Evolutionary conservation across 1,140 invertebrate species (phyloP).

Genomic region (Cardiocondyla obscurior): DNA sequence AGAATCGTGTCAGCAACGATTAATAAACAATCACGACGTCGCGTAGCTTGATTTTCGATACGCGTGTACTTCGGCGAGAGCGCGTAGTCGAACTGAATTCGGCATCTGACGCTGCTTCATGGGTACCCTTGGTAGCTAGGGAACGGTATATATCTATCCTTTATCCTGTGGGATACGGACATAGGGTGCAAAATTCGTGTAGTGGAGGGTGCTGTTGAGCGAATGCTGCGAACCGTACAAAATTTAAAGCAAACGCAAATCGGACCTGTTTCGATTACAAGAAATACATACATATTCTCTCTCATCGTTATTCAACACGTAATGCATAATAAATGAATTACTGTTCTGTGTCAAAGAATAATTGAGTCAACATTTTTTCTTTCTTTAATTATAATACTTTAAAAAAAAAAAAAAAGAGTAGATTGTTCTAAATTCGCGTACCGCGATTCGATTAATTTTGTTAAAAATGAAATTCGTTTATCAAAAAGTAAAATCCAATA

Average conservation of each 20-base stretch:
- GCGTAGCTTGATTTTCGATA: constrained; percentile 29
- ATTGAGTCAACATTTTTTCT: not conserved
- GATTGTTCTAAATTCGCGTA: not conserved
- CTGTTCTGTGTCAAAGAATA: not conserved
- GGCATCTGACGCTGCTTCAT: constrained; percentile 58
- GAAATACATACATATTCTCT: not conserved
- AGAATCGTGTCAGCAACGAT: constrained; percentile 2
- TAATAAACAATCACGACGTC: constrained; percentile 26
- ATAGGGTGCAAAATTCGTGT: constrained; percentile 66
- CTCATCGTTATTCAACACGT: not conserved
- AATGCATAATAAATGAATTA: not conserved
- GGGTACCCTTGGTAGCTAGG: constrained; percentile 66
- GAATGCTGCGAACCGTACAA: constrained; percentile 62
- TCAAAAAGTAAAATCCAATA: not conserved
- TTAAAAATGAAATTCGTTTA: not conserved
- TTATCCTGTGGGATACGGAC: constrained; percentile 63
- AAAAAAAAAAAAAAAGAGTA: not conserved
- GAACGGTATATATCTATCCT: constrained; percentile 52
- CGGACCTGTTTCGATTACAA: not conserved
- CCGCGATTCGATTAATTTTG: not conserved
- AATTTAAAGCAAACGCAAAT: constrained; percentile 45
- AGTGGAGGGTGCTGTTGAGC: constrained; percentile 63
- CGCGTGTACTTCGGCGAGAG: constrained; percentile 69
- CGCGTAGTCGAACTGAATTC: constrained; percentile 71
- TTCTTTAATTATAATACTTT: not conserved